phyloP scores from a whole-genome alignment of 2,888 invertebrate species.

The Luperina testacea region DNA sequence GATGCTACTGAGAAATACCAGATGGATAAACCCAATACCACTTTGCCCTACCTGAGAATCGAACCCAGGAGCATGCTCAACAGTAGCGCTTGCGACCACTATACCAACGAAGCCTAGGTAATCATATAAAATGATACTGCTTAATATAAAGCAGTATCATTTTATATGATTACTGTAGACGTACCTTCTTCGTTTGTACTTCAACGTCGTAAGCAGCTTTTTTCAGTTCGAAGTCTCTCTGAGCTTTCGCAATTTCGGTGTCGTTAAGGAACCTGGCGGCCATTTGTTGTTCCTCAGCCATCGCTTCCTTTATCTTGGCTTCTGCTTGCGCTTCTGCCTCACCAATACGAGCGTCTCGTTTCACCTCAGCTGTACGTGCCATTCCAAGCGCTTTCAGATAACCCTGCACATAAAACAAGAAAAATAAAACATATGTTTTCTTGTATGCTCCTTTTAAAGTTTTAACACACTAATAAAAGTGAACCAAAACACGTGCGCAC shows the following conservation, averaged over 20 bases:
- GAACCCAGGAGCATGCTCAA: too few species aligned
- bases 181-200: conserved; percentile 96
- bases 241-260: conserved; percentile 99
- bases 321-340: conserved; percentile 98
- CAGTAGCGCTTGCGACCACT: not conserved
- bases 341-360: conserved; percentile 98
- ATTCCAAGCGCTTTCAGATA: conserved; percentile 98
- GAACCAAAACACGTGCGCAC: conserved; percentile 22
- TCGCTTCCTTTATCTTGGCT: conserved; percentile 97
- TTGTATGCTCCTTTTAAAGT: not conserved
- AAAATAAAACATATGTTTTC: conserved; percentile 4
- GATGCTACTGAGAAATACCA: not conserved
- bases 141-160: not conserved
- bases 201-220: conserved; percentile 99
- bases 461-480: conserved; percentile 5
- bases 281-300: conserved; percentile 99
- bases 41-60: not conserved
- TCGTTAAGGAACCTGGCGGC: conserved; percentile 98
- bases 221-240: conserved; percentile 98
- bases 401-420: conserved; percentile 89
- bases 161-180: not conserved
- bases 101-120: not conserved
- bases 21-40: not conserved
- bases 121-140: too few species aligned
- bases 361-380: conserved; percentile 98